A percentile compares a stretch with the other conserved stretches of the same genome.
Evolutionary conservation across 2,797 vertebrate genomes (phyloP).

Genomic region (Microctenopoma lineatum): DNA sequence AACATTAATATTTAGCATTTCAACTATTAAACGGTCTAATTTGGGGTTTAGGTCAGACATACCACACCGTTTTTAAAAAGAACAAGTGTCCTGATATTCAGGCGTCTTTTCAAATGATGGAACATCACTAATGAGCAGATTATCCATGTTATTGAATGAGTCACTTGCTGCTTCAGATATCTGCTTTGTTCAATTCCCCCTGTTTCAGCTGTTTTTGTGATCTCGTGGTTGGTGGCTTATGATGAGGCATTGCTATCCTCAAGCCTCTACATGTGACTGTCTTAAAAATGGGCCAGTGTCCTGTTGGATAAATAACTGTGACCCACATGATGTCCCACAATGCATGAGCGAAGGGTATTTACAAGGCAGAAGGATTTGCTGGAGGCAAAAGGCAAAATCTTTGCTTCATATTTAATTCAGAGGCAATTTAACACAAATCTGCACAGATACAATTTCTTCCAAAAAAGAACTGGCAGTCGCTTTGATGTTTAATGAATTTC

Average conservation of each 20-base stretch:
- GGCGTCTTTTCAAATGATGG: conserved; percentile 18
- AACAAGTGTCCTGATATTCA: conserved; percentile 42
- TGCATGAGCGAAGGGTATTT: conserved; percentile 40
- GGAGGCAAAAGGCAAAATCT: conserved; percentile 10
- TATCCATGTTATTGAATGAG: conserved; percentile 54
- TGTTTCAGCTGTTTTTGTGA: conserved; percentile 57
- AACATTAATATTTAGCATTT: conserved; percentile 10
- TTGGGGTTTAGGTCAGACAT: conserved; percentile 7
- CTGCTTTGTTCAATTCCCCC: conserved; percentile 43
- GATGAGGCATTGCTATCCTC: conserved; percentile 62
- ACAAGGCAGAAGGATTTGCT: conserved; percentile 29
- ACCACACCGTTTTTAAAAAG: conserved; percentile 12
- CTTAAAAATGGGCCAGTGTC: conserved; percentile 65
- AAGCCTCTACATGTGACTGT: conserved; percentile 78
- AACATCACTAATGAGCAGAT: conserved; percentile 63
- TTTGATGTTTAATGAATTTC: conserved; percentile 56
- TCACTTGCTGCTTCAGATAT: conserved; percentile 50
- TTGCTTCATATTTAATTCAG: conserved; percentile 26
- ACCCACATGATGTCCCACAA: conserved; percentile 71
- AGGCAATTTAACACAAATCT: conserved; percentile 29
- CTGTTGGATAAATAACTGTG: conserved; percentile 59
- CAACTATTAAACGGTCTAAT: conserved; percentile 19
- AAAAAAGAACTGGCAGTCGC: conserved; percentile 7
- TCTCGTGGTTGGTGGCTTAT: conserved; percentile 72
- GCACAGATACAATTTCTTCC: conserved; percentile 27